Percentiles rank a stretch among this genome's conserved stretches.
Evolutionary conservation across 2,888 invertebrate genomes (phyloP).

Genomic region (Koerneria pararmatus): DNA sequence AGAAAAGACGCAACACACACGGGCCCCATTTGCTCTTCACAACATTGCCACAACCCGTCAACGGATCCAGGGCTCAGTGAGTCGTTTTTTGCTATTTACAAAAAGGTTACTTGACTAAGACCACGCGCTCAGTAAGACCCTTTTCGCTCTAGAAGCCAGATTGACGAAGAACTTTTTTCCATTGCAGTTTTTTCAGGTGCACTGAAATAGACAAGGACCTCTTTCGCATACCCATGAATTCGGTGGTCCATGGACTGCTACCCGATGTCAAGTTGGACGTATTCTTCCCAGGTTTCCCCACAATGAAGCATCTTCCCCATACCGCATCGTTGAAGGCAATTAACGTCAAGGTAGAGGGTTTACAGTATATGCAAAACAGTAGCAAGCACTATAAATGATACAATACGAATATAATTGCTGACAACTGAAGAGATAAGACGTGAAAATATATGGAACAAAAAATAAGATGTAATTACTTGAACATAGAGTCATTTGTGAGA

Average conservation of each 20-base stretch:
- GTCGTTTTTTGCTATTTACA: too few relatives aligned
- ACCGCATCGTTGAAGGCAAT: slow-evolving; percentile 64
- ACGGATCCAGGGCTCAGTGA: slow-evolving; percentile 16
- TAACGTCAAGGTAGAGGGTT: slow-evolving; percentile 11
- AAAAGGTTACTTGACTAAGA: too few relatives aligned
- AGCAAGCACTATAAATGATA: background rate
- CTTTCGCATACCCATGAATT: slow-evolving; percentile 55
- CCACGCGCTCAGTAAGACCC: too few relatives aligned
- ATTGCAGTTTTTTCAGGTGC: slow-evolving; percentile 56
- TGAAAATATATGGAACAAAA: too few relatives aligned
- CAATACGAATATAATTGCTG: background rate
- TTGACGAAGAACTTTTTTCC: too few relatives aligned
- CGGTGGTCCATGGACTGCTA: slow-evolving; percentile 67
- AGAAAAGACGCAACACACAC: slow-evolving; percentile 74
- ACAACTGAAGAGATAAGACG: too few relatives aligned
- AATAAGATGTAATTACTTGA: too few relatives aligned
- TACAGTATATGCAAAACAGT: background rate
- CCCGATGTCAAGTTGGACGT: slow-evolving; percentile 71
- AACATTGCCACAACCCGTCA: slow-evolving; percentile 4
- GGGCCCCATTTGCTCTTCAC: slow-evolving; percentile 82
- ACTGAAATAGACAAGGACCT: slow-evolving; percentile 54
- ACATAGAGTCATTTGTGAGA: too few relatives aligned
- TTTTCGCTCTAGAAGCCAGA: too few relatives aligned
- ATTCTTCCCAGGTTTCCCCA: slow-evolving; percentile 86
- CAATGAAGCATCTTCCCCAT: slow-evolving; percentile 79